Evolutionary conservation across 1,140 invertebrate genomes (phyloP).

Genomic region (Drosophila setifemur): DNA sequence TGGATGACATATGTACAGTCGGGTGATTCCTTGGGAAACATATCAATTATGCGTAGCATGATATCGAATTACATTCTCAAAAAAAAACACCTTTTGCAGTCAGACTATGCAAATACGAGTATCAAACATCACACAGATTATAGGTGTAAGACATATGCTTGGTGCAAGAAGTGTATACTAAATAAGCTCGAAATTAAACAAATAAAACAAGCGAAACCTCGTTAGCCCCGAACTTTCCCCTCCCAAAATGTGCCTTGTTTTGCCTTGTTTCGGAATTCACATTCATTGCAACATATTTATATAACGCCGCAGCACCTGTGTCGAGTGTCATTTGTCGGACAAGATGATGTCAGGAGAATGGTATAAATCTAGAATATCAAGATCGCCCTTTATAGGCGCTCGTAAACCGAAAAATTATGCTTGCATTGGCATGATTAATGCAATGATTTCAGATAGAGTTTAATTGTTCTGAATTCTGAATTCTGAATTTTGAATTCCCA

Average conservation of each 20-base stretch:
- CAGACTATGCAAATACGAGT: no score
- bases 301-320: constrained; percentile 33
- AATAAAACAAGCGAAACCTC: constrained; percentile 2
- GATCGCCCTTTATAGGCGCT: neutral
- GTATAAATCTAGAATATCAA: constrained; percentile 12
- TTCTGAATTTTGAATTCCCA: no score
- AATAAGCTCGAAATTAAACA: neutral
- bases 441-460: no score
- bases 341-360: constrained; percentile 10
- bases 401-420: neutral
- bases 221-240: constrained; percentile 12
- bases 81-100: no score
- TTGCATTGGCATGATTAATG: no score
- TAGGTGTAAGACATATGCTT: no score
- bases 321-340: constrained; percentile 37
- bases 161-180: neutral
- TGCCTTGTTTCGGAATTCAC: neutral
- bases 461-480: no score
- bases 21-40: no score
- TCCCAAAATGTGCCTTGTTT: constrained; percentile 6
- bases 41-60: no score
- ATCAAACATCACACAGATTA: no score
- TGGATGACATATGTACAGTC: no score
- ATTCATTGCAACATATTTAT: constrained; percentile 24
- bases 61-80: no score